These are phyloP conservation scores for Otocyon megalotis DNA, from an alignment of 2,113 vertebrate species.

Conservation along the genomic window DNA sequence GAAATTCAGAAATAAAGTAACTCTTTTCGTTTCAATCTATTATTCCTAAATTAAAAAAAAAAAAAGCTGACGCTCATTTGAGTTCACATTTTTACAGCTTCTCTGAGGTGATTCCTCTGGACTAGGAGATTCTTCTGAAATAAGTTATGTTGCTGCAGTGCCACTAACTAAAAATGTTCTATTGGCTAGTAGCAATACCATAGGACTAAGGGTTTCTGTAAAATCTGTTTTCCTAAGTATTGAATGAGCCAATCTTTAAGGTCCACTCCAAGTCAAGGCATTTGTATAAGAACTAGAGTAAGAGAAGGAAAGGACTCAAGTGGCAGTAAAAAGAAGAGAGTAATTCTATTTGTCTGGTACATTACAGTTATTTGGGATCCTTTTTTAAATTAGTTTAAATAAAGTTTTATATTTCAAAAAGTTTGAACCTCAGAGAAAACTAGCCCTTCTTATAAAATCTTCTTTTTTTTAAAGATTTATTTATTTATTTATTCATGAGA, in stretches of 20 bases:
- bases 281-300: not conserved
- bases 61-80: not conserved
- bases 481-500: too few relatives aligned
- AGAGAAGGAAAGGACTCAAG: not conserved
- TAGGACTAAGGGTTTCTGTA: not conserved
- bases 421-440: constrained; percentile 41
- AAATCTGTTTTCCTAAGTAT: not conserved
- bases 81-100: not conserved
- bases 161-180: not conserved
- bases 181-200: not conserved
- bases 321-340: not conserved
- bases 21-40: constrained; percentile 22
- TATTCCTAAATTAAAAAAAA: not conserved
- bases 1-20: constrained; percentile 47
- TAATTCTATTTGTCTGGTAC: not conserved
- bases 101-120: not conserved
- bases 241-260: constrained; percentile 13
- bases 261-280: not conserved
- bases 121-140: not conserved
- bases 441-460: not conserved
- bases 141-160: not conserved
- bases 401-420: constrained; percentile 36
- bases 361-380: not conserved
- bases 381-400: constrained; percentile 9
- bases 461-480: too few relatives aligned